phyloP scores from a whole-genome alignment of 2,888 invertebrate species.

The Hemistola chrysoprasaria region DNA sequence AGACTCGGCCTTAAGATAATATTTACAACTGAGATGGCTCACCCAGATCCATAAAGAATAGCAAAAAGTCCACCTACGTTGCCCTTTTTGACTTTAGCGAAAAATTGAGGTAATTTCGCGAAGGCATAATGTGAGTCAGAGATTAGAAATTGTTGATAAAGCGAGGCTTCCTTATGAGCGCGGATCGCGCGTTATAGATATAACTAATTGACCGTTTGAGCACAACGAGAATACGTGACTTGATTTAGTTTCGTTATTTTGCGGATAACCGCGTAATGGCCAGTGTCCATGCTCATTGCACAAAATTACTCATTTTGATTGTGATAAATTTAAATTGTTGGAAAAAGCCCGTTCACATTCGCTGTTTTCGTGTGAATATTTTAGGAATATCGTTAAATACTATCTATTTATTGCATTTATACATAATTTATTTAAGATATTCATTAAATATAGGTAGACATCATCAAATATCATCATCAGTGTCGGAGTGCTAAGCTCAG shows the following conservation, averaged over 20 bases:
- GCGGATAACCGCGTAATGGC: slow-evolving; percentile 16
- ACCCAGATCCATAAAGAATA: slow-evolving; percentile 27
- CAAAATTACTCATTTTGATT: slow-evolving; percentile 10
- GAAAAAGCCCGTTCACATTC: too few species aligned
- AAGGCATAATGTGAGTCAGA: slow-evolving; percentile 2
- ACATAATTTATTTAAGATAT: too few species aligned
- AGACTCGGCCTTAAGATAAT: slow-evolving; percentile 13
- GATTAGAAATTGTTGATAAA: slow-evolving; percentile 35
- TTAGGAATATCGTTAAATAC: too few species aligned
- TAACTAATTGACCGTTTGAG: slow-evolving; percentile 20
- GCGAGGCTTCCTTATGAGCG: slow-evolving; percentile 27
- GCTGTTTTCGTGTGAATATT: too few species aligned
- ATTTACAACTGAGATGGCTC: slow-evolving; percentile 16
- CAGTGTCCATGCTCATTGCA: slow-evolving; percentile 22
- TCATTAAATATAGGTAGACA: too few species aligned
- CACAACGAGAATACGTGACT: slow-evolving; percentile 21
- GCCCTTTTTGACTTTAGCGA: slow-evolving; percentile 21
- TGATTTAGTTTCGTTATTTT: slow-evolving; percentile 17
- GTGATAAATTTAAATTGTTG: slow-evolving; percentile 13
- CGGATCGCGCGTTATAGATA: slow-evolving; percentile 29
- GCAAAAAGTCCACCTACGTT: slow-evolving; percentile 17
- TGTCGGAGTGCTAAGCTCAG: too few species aligned
- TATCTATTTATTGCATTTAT: too few species aligned
- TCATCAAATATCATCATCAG: too few species aligned
- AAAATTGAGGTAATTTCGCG: slow-evolving; percentile 13